Evolutionary conservation across 2,113 vertebrate species (phyloP).

Genomic region (Pteropus alecto): DNA sequence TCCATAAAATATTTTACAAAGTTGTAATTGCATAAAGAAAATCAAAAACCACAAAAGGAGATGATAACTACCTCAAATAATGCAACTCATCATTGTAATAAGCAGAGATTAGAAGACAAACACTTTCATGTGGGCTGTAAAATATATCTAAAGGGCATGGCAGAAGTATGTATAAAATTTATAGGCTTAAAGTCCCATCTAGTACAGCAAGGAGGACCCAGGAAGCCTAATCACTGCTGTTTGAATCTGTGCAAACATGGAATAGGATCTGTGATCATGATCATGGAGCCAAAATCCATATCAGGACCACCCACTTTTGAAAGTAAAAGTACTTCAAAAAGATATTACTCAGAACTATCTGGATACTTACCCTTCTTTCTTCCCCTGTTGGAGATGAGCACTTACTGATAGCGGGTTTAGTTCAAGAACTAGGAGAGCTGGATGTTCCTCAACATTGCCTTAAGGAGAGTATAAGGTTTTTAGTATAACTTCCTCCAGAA

Average conservation of each 20-base stretch:
- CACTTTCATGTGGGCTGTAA: not conserved
- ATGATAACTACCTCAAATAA: not conserved
- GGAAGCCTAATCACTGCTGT: not conserved
- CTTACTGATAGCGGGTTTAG: not conserved
- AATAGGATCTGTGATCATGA: not conserved
- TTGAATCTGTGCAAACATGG: not conserved
- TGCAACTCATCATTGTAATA: not conserved
- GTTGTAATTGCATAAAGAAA: not conserved
- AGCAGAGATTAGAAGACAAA: constrained; percentile 9
- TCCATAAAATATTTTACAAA: not conserved
- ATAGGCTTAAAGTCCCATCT: not conserved
- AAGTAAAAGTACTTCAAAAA: not conserved
- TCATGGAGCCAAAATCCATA: not conserved
- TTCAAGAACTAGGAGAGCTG: not conserved
- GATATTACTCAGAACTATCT: too few relatives aligned
- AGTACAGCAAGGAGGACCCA: not conserved
- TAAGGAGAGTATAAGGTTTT: not conserved
- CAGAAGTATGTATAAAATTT: not conserved
- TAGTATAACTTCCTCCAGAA: not conserved
- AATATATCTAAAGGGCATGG: not conserved
- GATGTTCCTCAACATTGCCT: not conserved
- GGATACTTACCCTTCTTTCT: not conserved
- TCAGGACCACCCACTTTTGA: not conserved
- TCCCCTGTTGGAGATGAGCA: not conserved
- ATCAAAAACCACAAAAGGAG: not conserved